Evolutionary conservation across 1,140 invertebrate species (phyloP), one percentile per base, ranked within the genome.

Genomic region (Triops cancriformis): DNA sequence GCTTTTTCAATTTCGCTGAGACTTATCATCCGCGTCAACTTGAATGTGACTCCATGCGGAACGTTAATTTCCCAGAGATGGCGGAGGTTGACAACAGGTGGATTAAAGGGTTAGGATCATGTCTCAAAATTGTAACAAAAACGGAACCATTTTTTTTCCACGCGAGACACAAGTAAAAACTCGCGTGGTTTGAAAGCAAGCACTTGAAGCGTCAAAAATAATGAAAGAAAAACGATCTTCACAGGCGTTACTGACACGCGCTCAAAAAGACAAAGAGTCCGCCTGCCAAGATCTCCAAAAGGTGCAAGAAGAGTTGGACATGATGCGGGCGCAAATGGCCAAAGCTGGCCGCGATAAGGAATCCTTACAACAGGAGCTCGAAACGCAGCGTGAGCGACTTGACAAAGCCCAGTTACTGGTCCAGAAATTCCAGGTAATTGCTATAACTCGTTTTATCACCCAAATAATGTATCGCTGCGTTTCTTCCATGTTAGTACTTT

Each of bases 301-400:
- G 82, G 85, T 94, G 80, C 91, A 92, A 81, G 94, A 96, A 84
- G 87, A 92, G 74, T 85, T 92, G 9, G 94, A 96, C 82, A 85
- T 92, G 26, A 89, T 92, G 51, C 91, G 93, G 74, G 91, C 88
- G 73, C 92, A 95, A 78, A 88, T 94, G 43, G 88, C 89, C 76
- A 93, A 96, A 84, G 88, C 90, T n/a, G 91, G 93, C 80, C 88
- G 94, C 72, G 95, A 97, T 79, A 89, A 91, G 81, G 93, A 96
- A 81, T 93, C 90, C 79, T 88, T 92, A 78, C 88, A 92, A 78
- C 92, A 92, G 1, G 95, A 97, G 85, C 84, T 95, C 73, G 94
- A 96, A 77, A 87, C 95, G 10, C 86, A 94, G 0, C 92, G 94
- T 83, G 94, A 97, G 80, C 87, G 93, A 83, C 92, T 93, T 88